Base-by-base conservation (phyloP, 2,113 vertebrate genomes). In the Hipposideros armiger region DNA sequence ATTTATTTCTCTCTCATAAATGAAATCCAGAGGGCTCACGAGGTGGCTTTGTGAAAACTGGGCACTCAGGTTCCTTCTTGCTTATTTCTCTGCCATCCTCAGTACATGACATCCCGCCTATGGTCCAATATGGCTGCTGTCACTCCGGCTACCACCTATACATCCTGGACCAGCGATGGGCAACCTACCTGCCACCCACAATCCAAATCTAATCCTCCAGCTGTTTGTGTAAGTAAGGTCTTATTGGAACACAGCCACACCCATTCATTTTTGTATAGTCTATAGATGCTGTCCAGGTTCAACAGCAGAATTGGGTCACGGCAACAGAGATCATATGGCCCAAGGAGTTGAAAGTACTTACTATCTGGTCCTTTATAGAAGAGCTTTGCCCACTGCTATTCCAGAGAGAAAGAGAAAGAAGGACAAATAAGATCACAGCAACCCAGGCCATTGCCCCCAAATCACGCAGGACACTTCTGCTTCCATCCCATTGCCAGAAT, bases 1-100 rank as follows among this genome's bases (percentile, higher is more conserved):
- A 47, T 72, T 90, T 94, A 66, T 93, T 88, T 95, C 77, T 89
- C 82, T 91, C 47, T 22, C 24, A 30, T 54, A 94, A 96, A 95
- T 96, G 54, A 95, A 97, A 97, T 58, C 22, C 36, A 80, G 24
- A 50, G 40, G 40, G 19, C 47, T 87, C 69, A 28, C 11, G 8
- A 60, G 17, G n/a, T 4, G 3, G 72, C 40, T 92, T 67, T 62
- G 56, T 66, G 26, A 80, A 36, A 78, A 87, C 13, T 36, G 9
- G 42, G 28, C 16, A 67, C 58, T 64, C 64, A 14, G 11, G 40
- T 0, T 72, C 72, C 45, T 93, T 90, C 52, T 36, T 4, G 26
- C 80, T 92, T 91, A 11, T 72, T 87, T 83, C 74, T 60, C 77
- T 80, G 82, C 11, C 30, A 28, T 64, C 28, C 73, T 88, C 47